These are phyloP conservation scores for Parazoanthus darwini DNA, from an alignment of 92 coral and sea anemone species.

Conservation along the genomic window DNA sequence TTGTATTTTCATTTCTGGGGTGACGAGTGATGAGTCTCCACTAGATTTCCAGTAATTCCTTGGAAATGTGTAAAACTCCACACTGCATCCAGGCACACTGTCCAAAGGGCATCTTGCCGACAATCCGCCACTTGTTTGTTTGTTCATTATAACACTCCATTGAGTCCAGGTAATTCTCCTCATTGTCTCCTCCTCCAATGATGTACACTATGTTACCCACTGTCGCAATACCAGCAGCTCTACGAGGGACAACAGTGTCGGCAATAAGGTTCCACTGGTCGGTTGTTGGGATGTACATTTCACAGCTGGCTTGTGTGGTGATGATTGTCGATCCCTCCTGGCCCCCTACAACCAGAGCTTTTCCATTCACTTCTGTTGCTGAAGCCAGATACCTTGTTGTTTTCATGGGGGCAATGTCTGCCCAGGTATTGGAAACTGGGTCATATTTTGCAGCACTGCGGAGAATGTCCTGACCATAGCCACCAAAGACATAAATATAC, in stretches of 20 bases:
- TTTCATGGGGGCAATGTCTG: slow-evolving; percentile 59
- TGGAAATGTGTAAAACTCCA: slow-evolving; percentile 56
- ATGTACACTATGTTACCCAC: slow-evolving; percentile 61
- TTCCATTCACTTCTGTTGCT: slow-evolving; percentile 58
- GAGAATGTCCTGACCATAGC: slow-evolving; percentile 62
- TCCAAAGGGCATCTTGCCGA: slow-evolving; percentile 54
- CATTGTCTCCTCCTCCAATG: slow-evolving; percentile 68
- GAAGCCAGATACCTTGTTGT: slow-evolving; percentile 63
- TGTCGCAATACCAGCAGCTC: slow-evolving; percentile 75
- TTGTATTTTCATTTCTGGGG: too few species aligned
- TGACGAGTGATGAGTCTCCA: too few species aligned
- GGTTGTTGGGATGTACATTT: slow-evolving; percentile 57
- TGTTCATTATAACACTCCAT: slow-evolving; percentile 74
- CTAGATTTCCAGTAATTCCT: slow-evolving; percentile 28
- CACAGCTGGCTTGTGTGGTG: slow-evolving; percentile 74
- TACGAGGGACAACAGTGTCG: slow-evolving; percentile 66
- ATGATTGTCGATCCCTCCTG: slow-evolving; percentile 51
- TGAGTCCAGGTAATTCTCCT: slow-evolving; percentile 46
- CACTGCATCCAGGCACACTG: slow-evolving; percentile 70
- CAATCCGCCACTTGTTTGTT: slow-evolving; percentile 57
- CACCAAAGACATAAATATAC: slow-evolving; percentile 73
- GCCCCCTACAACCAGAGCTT: slow-evolving; percentile 71
- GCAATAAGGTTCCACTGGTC: slow-evolving; percentile 72
- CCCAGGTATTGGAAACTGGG: slow-evolving; percentile 59
- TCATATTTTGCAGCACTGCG: slow-evolving; percentile 58